These are phyloP conservation scores for Galerucella pusilla DNA, from an alignment of 2,888 invertebrate genomes.

Conservation along the genomic window DNA sequence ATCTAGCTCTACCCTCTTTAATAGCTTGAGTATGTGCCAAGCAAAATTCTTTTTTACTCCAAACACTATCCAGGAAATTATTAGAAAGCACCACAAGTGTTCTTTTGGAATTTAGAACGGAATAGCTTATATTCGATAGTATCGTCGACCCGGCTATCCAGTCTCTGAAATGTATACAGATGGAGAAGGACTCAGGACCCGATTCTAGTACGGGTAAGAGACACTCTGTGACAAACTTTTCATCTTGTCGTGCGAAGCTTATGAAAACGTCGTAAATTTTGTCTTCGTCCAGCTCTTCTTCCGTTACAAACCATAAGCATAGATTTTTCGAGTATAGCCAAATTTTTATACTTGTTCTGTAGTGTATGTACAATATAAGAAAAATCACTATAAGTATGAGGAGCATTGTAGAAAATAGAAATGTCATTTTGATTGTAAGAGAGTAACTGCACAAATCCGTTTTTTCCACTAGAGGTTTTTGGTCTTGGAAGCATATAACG, in stretches of 20 bases:
- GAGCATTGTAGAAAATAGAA: slow-evolving; percentile 33
- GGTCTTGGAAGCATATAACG: slow-evolving; percentile 52
- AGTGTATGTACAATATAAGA: slow-evolving; percentile 67
- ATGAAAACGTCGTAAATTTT: slow-evolving; percentile 82
- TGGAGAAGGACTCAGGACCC: slow-evolving; percentile 72
- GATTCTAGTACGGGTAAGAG: slow-evolving; percentile 75
- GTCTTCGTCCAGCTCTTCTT: slow-evolving; percentile 77
- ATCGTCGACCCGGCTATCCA: slow-evolving; percentile 82
- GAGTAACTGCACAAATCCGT: slow-evolving; percentile 55
- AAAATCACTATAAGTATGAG: slow-evolving; percentile 57
- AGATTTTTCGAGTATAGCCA: slow-evolving; percentile 72
- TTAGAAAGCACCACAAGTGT: slow-evolving; percentile 78
- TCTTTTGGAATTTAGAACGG: slow-evolving; percentile 76
- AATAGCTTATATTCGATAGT: slow-evolving; percentile 75
- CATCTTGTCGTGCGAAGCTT: slow-evolving; percentile 83
- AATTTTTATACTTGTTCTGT: slow-evolving; percentile 72
- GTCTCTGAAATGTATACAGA: slow-evolving; percentile 80
- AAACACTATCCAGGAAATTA: slow-evolving; percentile 79
- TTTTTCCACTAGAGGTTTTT: slow-evolving; percentile 55
- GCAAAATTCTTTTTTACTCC: slow-evolving; percentile 81
- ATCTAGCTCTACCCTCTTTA: slow-evolving; percentile 75
- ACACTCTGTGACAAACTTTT: slow-evolving; percentile 74
- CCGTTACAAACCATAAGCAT: slow-evolving; percentile 74
- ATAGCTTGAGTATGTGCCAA: slow-evolving; percentile 78
- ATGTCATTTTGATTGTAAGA: not conserved